Evolutionary conservation across 2,888 invertebrate genomes (phyloP), one percentile per base, ranked within the genome.

Genomic region (Hoplodrina ambigua): DNA sequence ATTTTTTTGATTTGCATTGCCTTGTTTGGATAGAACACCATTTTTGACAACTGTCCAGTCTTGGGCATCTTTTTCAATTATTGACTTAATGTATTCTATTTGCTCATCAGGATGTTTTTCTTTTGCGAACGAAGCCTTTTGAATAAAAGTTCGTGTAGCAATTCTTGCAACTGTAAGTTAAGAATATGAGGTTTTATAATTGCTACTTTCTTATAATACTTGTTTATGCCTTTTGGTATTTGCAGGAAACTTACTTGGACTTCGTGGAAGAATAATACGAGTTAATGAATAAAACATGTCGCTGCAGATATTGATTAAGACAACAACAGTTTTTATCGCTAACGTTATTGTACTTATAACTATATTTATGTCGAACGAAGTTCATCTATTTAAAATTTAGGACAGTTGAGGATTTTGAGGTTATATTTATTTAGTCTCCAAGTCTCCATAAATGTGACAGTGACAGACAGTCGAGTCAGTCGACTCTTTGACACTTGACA

Each of bases 1-100:
- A 87, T 97, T 97, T 53, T 93, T 92, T 53, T 91, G 76, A 58
- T 92, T 96, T 17, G 96, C 83, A 46, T 86, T 85, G n/a, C 93
- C 93, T 55, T 82, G 85, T 74, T 89, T 90, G 1, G 89, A 86
- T 19, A 96, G 83, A 56, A 96, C 82, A 73, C 93, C 88, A 46
- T 90, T 85, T 87, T 96, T 96, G 20, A 96, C 78, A 54, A 80
- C 63, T 5, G 84, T 69, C 96, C 96, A 96, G 70, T 94, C 93
- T 84, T 82, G 70, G 17, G 78, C 74, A 46, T 83, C 85, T n/a
- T 78, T 86, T 55, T 87, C 85, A 61, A 88, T 54, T 15, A 86
- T 84, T 19, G 89, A 84, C 74, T 89, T 91, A 15, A 95, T 66
- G 72, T 90, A 93, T 15, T 92, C 88, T 33, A 93, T 75, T 86